These are phyloP conservation scores for Rhopilema esculentum DNA, from an alignment of 30 jellyfish, hydroid and myxozoan species.

Conservation along the genomic window DNA sequence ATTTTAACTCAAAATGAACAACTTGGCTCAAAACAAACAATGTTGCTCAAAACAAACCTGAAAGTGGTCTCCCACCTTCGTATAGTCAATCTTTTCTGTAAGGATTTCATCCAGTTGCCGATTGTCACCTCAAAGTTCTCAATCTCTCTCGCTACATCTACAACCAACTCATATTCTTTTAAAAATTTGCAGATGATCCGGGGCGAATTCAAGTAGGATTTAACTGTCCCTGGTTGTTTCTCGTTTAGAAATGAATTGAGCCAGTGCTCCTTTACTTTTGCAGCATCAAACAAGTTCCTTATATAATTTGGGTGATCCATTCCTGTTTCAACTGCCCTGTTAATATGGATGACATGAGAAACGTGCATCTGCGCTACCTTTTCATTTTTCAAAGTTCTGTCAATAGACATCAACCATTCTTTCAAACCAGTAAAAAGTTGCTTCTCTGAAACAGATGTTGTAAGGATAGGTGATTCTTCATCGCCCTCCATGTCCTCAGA, in stretches of 20 bases:
- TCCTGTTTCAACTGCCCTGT: constrained; percentile 10
- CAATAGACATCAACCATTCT: constrained; percentile 42
- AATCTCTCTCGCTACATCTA: neutral
- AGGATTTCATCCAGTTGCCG: constrained; percentile 2
- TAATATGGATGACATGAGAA: constrained; percentile 16
- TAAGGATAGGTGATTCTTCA: constrained; percentile 1
- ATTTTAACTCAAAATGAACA: neutral
- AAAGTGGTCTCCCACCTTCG: neutral
- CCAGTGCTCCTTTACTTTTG: constrained; percentile 26
- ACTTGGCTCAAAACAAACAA: neutral
- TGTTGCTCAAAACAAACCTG: neutral
- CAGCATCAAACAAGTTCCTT: constrained; percentile 2
- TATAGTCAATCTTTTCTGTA: neutral
- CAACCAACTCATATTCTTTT: neutral
- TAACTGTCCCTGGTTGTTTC: constrained; percentile 44
- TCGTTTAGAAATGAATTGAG: constrained; percentile 3
- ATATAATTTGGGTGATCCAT: neutral
- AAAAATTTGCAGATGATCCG: constrained; percentile 3
- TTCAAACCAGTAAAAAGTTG: constrained; percentile 8
- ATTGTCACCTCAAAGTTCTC: constrained; percentile 10
- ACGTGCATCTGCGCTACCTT: constrained; percentile 40
- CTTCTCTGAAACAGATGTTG: neutral
- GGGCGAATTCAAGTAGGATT: constrained; percentile 44
- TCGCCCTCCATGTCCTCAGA: neutral
- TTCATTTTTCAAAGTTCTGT: constrained; percentile 6